These are phyloP conservation scores for Epinephelus moara DNA, from an alignment of 2,113 vertebrate genomes.

Conservation along the genomic window DNA sequence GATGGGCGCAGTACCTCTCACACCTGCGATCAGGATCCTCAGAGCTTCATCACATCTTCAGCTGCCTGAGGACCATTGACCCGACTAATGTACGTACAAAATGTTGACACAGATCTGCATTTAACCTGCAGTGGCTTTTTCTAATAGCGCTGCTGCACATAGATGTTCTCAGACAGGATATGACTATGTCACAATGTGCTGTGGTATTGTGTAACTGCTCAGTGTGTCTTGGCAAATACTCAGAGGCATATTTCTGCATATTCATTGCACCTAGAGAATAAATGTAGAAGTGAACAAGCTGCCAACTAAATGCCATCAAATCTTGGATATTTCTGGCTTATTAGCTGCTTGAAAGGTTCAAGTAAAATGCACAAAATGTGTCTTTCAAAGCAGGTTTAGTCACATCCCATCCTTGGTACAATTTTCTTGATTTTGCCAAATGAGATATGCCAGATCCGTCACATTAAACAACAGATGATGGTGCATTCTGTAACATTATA, in stretches of 20 bases:
- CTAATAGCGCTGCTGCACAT: not conserved
- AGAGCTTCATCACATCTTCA: constrained; percentile 90
- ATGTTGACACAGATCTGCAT: not conserved
- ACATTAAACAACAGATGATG: not conserved
- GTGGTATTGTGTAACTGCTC: constrained; percentile 44
- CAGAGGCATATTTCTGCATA: constrained; percentile 3
- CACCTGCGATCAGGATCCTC: constrained; percentile 86
- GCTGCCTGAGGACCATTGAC: constrained; percentile 90
- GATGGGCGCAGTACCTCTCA: constrained; percentile 88
- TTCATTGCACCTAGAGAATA: not conserved
- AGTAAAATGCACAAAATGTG: not conserved
- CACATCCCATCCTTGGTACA: not conserved
- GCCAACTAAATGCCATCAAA: not conserved
- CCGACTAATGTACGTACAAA: constrained; percentile 86
- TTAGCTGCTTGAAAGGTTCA: not conserved
- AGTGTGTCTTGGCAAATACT: not conserved
- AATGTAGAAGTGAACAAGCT: not conserved
- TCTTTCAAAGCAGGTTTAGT: not conserved
- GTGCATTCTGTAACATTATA: not conserved
- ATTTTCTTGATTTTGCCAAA: not conserved
- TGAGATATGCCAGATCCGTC: not conserved
- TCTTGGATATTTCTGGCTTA: not conserved
- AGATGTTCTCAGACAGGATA: constrained; percentile 50
- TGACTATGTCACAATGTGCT: constrained; percentile 36
- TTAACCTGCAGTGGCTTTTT: not conserved